A percentile compares a stretch with the other conserved stretches of the same genome.
phyloP scores from a whole-genome alignment of 2,797 vertebrate genomes.

The Tokudaia tokunoshimensis region DNA sequence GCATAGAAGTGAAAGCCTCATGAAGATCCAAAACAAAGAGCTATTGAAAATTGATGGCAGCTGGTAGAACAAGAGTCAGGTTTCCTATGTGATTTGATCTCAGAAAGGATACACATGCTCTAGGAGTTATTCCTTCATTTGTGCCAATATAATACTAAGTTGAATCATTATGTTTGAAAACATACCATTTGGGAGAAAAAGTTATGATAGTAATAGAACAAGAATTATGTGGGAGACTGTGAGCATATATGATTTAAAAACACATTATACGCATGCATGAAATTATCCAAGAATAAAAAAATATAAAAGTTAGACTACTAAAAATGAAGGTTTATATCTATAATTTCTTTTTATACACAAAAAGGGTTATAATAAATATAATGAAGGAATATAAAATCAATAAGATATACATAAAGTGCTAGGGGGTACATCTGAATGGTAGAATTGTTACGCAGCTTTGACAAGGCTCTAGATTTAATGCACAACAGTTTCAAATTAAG shows the following conservation, averaged over 20 bases:
- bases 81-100: background rate
- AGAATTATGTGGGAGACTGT: too few relatives aligned
- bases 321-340: background rate
- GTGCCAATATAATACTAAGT: background rate
- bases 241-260: background rate
- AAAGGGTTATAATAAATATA: background rate
- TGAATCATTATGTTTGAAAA: background rate
- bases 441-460: background rate
- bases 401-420: background rate
- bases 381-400: background rate
- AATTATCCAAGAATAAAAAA: background rate
- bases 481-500: background rate
- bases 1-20: background rate
- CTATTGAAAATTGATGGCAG: background rate
- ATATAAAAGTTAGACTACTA: background rate
- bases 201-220: background rate
- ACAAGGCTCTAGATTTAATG: background rate
- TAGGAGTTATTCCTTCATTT: background rate
- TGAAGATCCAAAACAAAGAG: background rate
- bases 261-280: background rate
- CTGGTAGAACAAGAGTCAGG: background rate
- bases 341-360: background rate
- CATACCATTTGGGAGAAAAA: background rate
- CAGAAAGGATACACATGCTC: background rate
- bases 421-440: background rate